Percentiles rank a stretch among this genome's conserved stretches.
phyloP scores from a whole-genome alignment of 2,113 vertebrate genomes.

The Larimichthys polyactis region DNA sequence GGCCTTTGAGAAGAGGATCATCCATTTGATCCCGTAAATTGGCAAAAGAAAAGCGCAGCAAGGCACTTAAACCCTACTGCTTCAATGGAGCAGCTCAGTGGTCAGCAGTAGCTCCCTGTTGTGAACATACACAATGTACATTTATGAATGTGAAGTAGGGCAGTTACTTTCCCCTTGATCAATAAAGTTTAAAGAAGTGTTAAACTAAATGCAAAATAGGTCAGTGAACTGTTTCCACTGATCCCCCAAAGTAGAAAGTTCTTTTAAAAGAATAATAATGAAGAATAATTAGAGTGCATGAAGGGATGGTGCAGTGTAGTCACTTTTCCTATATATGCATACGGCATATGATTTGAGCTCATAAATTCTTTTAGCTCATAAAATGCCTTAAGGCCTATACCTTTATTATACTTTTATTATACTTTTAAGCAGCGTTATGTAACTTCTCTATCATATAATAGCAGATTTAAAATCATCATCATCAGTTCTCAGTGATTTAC shows the following conservation, averaged over 20 bases:
- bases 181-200: slow-evolving; percentile 41
- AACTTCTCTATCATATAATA: too few relatives aligned
- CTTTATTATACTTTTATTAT: not conserved
- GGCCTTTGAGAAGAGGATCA: slow-evolving; percentile 34
- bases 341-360: not conserved
- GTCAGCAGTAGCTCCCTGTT: slow-evolving; percentile 26
- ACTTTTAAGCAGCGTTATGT: not conserved
- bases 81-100: slow-evolving; percentile 14
- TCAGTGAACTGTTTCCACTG: slow-evolving; percentile 45
- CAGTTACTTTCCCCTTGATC: slow-evolving; percentile 8
- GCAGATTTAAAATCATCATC: too few relatives aligned
- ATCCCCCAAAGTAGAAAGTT: not conserved
- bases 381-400: too few relatives aligned
- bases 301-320: not conserved
- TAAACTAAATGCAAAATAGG: slow-evolving; percentile 37
- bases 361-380: not conserved
- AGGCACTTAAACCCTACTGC: slow-evolving; percentile 7
- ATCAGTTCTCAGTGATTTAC: too few relatives aligned
- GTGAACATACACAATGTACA: slow-evolving; percentile 23
- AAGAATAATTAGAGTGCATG: slow-evolving; percentile 23
- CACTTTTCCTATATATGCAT: not conserved
- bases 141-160: slow-evolving; percentile 44
- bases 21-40: slow-evolving; percentile 40
- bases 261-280: slow-evolving; percentile 10
- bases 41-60: slow-evolving; percentile 6